phyloP scores from a whole-genome alignment of 2,113 vertebrate genomes.

The Aldabrachelys gigantea region DNA sequence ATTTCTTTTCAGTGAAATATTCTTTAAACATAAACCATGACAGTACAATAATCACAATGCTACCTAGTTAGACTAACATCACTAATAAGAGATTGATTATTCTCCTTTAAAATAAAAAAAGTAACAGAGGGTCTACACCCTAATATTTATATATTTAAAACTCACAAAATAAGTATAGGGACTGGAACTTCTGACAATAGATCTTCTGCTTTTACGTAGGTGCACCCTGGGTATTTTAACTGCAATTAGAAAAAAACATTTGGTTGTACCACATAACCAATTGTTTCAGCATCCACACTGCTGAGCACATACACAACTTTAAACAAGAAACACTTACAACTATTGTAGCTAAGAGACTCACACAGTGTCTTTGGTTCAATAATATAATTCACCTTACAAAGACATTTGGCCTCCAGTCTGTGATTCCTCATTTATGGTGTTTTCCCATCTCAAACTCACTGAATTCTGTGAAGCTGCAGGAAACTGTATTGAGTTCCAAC shows the following conservation, averaged over 20 bases:
- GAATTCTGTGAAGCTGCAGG: background rate
- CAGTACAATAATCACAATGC: background rate
- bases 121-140: background rate
- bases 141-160: no score
- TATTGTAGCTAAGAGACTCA: background rate
- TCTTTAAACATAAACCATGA: no score
- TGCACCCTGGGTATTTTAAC: background rate
- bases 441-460: background rate
- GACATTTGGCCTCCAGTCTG: background rate
- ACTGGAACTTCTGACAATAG: background rate
- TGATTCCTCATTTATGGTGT: background rate
- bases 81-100: background rate
- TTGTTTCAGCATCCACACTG: background rate
- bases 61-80: background rate
- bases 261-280: background rate
- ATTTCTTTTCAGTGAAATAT: no score
- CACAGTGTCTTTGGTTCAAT: background rate
- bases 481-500: background rate
- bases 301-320: background rate
- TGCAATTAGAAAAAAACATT: background rate
- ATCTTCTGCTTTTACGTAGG: background rate
- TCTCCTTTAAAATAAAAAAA: background rate
- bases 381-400: background rate
- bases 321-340: background rate
- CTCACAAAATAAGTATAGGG: no score